Conservation (phyloP, 35 echinoderm and acorn worm species). For the Apostichopus californicus region DNA sequence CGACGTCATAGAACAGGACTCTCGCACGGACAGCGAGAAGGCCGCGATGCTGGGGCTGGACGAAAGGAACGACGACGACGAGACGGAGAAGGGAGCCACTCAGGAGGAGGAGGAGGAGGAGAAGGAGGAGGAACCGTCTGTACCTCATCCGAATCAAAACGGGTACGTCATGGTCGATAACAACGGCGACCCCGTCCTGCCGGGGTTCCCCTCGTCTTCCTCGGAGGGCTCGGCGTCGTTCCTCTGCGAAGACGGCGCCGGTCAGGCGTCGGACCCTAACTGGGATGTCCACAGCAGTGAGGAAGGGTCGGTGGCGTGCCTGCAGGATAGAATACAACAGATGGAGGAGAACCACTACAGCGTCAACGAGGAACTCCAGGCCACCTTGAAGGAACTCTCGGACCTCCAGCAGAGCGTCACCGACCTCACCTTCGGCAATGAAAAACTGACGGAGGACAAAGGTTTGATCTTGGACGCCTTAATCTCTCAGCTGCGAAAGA, state of each 20-base stretch:
- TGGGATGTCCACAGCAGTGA: slow-evolving; percentile 97
- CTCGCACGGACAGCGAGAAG: slow-evolving; percentile 90
- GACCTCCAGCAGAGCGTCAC: slow-evolving; percentile 87
- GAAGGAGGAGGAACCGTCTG: not conserved
- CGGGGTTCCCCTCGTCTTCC: slow-evolving; percentile 82
- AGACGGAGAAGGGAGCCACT: not conserved
- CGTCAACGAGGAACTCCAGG: slow-evolving; percentile 97
- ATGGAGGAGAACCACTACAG: slow-evolving; percentile 99
- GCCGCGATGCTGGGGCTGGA: slow-evolving; percentile 81
- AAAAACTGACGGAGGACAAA: slow-evolving; percentile 91
- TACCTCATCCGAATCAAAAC: slow-evolving; percentile 23
- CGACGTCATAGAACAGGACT: slow-evolving; percentile 59
- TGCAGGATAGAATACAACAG: slow-evolving; percentile 97
- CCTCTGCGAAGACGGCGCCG: slow-evolving; percentile 53
- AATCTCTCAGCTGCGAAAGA: slow-evolving; percentile 73
- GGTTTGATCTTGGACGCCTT: slow-evolving; percentile 76
- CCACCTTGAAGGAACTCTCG: slow-evolving; percentile 90
- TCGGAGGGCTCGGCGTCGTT: slow-evolving; percentile 63
- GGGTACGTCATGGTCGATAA: slow-evolving; percentile 76
- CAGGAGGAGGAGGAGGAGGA: slow-evolving; percentile 14
- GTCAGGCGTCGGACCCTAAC: slow-evolving; percentile 74
- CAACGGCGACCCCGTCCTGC: slow-evolving; percentile 71
- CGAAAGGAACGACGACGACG: slow-evolving; percentile 54
- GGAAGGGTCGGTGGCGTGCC: slow-evolving; percentile 96
- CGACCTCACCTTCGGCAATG: slow-evolving; percentile 79